A percentile compares a stretch with the other conserved stretches of the same genome.
Conservation (phyloP, 2,113 vertebrate species). For the Alouatta palliata region DNA sequence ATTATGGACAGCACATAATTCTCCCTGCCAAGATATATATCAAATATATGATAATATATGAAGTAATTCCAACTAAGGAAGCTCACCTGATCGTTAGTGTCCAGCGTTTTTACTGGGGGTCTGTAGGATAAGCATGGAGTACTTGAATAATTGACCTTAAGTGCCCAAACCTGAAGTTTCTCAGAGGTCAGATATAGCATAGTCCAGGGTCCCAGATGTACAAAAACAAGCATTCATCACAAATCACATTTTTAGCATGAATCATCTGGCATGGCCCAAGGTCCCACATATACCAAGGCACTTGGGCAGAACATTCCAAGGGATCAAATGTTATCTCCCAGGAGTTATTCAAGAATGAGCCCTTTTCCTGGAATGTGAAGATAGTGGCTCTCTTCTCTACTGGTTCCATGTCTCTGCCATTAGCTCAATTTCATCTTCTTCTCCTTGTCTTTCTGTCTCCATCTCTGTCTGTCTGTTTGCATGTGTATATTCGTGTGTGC, state of each 20-base stretch:
- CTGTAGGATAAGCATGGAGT: not conserved
- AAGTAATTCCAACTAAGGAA: not conserved
- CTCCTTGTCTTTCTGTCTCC: too few species aligned
- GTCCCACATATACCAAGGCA: not conserved
- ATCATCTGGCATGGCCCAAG: not conserved
- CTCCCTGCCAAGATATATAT: not conserved
- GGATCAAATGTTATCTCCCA: not conserved
- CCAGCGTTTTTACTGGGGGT: not conserved
- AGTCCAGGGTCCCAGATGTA: not conserved
- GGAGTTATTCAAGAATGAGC: not conserved
- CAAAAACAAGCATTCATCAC: not conserved
- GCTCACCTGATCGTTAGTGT: not conserved
- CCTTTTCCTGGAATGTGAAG: not conserved
- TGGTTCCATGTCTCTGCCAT: too few species aligned
- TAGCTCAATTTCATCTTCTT: too few species aligned
- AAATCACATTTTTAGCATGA: not conserved
- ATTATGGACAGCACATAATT: not conserved
- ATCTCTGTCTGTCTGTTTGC: too few species aligned
- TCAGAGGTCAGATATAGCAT: not conserved
- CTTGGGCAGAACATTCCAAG: not conserved
- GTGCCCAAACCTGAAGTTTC: not conserved
- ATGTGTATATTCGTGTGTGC: too few species aligned
- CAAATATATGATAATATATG: not conserved
- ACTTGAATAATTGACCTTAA: not conserved
- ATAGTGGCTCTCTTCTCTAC: too few species aligned